These are phyloP conservation scores for Tangara arthus DNA, from an alignment of 2,797 vertebrate species.

Conservation along the genomic window DNA sequence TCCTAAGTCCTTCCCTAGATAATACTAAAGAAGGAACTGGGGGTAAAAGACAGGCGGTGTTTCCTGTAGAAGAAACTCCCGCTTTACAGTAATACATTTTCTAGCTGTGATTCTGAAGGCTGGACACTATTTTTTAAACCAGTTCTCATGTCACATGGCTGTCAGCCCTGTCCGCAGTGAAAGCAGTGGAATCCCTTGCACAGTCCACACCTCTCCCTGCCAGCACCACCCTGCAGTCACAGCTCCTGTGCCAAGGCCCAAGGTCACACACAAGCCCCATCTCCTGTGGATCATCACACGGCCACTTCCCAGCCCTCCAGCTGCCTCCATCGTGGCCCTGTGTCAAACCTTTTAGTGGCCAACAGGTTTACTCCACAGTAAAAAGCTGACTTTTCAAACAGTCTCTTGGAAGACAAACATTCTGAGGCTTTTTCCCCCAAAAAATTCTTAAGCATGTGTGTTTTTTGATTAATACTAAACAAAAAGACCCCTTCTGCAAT, in stretches of 20 bases:
- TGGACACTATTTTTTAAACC: background rate
- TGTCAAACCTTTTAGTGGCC: background rate
- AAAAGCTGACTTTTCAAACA: background rate
- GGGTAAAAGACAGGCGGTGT: background rate
- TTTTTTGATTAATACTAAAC: background rate
- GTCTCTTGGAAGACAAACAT: background rate
- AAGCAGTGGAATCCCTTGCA: background rate
- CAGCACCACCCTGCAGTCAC: background rate
- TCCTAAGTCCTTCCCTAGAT: background rate
- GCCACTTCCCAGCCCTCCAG: background rate
- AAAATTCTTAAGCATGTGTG: background rate
- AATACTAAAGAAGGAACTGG: background rate
- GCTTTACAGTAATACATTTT: background rate
- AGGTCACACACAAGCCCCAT: background rate
- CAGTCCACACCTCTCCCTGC: background rate
- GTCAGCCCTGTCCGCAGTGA: rapidly evolving
- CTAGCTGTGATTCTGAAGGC: background rate
- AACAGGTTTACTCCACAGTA: background rate
- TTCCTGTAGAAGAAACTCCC: background rate
- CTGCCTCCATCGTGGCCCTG: rapidly evolving
- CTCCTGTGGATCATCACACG: background rate
- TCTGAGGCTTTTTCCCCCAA: rapidly evolving
- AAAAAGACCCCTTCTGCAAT: background rate
- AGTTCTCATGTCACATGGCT: background rate
- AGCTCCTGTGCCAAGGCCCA: background rate